A percentile compares a stretch with the other conserved stretches of the same genome.
phyloP scores from a whole-genome alignment of 2,888 invertebrate species.

The Lasioglossum lativentre region DNA sequence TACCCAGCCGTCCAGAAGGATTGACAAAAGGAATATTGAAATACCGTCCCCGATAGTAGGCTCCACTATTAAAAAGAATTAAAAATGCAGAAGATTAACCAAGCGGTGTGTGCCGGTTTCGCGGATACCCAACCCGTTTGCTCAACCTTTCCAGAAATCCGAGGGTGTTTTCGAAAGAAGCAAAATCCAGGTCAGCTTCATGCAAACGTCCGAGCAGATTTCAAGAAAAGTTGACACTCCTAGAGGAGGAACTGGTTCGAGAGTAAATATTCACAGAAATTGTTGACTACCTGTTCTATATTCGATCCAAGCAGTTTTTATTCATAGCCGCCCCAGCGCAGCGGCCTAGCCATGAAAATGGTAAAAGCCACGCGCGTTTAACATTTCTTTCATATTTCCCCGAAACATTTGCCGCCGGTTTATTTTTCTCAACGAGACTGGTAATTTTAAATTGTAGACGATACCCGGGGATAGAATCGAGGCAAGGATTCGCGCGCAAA shows the following conservation, averaged over 20 bases:
- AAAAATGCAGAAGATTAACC: not conserved
- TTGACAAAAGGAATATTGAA: not conserved
- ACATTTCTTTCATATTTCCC: not conserved
- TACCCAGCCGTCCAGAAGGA: not conserved
- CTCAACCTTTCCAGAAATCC: not conserved
- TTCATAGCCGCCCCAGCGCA: not conserved
- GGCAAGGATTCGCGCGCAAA: not conserved
- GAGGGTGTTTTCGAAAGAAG: not conserved
- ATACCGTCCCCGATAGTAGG: not conserved
- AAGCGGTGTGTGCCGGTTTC: not conserved
- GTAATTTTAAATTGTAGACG: conserved; percentile 6
- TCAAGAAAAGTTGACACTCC: not conserved
- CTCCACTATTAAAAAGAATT: not conserved
- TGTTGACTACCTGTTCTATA: conserved; percentile 3
- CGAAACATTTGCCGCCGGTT: not conserved
- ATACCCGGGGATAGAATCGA: not conserved
- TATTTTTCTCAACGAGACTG: not conserved
- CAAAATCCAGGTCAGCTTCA: conserved; percentile 13
- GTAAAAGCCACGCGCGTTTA: not conserved
- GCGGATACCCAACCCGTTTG: not conserved
- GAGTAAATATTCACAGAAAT: conserved; percentile 20
- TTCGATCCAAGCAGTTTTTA: not conserved
- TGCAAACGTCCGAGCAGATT: not conserved
- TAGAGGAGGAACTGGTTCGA: not conserved
- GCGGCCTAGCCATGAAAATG: not conserved